Base-by-base conservation (phyloP, 2,113 vertebrate genomes). In the Piaya cayana region DNA sequence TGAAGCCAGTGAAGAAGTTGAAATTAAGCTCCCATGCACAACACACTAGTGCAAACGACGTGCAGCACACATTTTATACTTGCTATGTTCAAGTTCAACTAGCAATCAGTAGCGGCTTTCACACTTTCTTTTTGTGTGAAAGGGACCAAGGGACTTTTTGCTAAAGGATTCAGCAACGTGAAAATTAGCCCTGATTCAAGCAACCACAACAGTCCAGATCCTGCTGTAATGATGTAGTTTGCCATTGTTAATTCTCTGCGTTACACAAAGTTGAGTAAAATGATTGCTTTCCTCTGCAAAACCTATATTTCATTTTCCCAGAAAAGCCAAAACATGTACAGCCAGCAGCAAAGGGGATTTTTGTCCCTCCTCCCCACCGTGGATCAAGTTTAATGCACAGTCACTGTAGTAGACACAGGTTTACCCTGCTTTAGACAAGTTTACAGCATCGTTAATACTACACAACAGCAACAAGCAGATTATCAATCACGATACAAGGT, bases 61-160 rank as follows among this genome's bases (percentile, higher is more conserved):
- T 0, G 1, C 53, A 36, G 45, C 25, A 15, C 11, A 3, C 3
- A 0, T 68, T 64, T 63, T n/a, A 8, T 26, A 30, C 15, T 47
- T 50, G 30, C 34, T 21, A 2, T 5, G 14, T 65, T 69, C 36
- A 36, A 25, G 49, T 75, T 63, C 29, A 42, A 2, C 27, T 39
- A n/a, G 36, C 15, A 58, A 52, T 78, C 56, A 3, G 15, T 1
- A 30, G 15, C 21, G 50, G n/a, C 12, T 52, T 58, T 70, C 27
- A 21, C 43, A 22, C 16, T 59, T 60, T 34, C 9, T 80, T 86
- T 82, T n/a, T 47, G 2, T 34, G 26, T 13, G 34, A 64, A 63
- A 22, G 32, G 32, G 25, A 65, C 7, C 15, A n/a, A 83, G 27
- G 39, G 25, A 74, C 12, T 32, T 90, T 82, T 78, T 87, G 5